Percentiles rank a stretch among this genome's conserved stretches.
Evolutionary conservation across 23 tunicate species (phyloP).

Genomic region (Halocynthia roretzi): DNA sequence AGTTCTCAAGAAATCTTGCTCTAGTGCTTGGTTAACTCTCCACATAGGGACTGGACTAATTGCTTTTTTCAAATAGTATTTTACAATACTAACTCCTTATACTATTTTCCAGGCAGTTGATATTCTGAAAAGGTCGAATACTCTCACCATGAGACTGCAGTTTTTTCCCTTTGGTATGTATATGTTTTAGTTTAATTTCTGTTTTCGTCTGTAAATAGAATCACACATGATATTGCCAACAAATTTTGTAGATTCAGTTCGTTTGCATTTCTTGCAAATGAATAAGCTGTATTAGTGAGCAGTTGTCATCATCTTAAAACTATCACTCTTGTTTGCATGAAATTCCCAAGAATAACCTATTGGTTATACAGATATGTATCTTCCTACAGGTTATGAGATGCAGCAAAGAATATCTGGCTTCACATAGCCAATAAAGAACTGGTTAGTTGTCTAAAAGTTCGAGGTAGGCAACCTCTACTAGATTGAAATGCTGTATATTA

Average conservation of each 20-base stretch:
- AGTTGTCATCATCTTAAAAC: too few relatives aligned
- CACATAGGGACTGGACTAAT: background rate
- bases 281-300: too few relatives aligned
- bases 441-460: background rate
- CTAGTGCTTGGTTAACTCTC: background rate
- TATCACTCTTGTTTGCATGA: too few relatives aligned
- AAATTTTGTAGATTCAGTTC: too few relatives aligned
- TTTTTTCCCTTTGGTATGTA: conserved; percentile 87
- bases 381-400: conserved; percentile 8
- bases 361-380: background rate
- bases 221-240: too few relatives aligned
- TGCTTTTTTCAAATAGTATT: background rate
- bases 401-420: conserved; percentile 3
- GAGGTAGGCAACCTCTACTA: too few relatives aligned
- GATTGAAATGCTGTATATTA: too few relatives aligned
- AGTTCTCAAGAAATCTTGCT: too few relatives aligned
- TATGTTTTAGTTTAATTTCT: too few relatives aligned
- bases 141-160: conserved; percentile 55
- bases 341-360: too few relatives aligned
- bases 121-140: conserved; percentile 47
- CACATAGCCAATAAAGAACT: background rate
- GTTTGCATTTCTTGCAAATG: too few relatives aligned
- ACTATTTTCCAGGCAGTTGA: conserved; percentile 52
- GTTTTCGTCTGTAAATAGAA: too few relatives aligned
- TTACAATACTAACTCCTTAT: background rate